Evolutionary conservation across 2,113 vertebrate genomes (phyloP).

Genomic region (Lonchura striata): DNA sequence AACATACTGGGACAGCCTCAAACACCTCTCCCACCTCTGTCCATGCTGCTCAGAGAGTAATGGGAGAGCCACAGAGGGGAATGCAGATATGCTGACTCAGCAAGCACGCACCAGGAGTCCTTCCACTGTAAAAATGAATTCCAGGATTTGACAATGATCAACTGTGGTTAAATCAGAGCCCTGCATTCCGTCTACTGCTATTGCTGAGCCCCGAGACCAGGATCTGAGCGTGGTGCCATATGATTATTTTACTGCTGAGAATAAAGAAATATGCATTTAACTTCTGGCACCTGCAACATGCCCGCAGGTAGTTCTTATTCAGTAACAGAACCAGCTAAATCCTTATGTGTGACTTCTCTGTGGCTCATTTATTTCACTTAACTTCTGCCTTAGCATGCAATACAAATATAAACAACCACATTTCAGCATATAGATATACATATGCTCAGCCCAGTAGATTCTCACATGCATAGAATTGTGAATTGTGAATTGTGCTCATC

Average conservation of each 20-base stretch:
- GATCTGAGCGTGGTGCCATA: background rate
- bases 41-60: background rate
- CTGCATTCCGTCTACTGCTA: background rate
- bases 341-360: background rate
- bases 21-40: background rate
- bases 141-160: background rate
- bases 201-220: fast-evolving
- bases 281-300: background rate
- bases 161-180: fast-evolving
- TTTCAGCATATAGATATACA: background rate
- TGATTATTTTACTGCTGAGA: background rate
- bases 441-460: background rate
- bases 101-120: fast-evolving
- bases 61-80: background rate
- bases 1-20: background rate
- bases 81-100: background rate
- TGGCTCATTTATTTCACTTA: background rate
- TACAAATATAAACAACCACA: background rate
- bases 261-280: background rate
- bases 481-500: background rate
- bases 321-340: background rate
- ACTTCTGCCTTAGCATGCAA: background rate
- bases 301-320: background rate
- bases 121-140: background rate
- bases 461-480: background rate